A percentile compares a stretch with the other conserved stretches of the same genome.
phyloP scores from a whole-genome alignment of 1,140 invertebrate genomes.

The Aphaenogaster floridana region DNA sequence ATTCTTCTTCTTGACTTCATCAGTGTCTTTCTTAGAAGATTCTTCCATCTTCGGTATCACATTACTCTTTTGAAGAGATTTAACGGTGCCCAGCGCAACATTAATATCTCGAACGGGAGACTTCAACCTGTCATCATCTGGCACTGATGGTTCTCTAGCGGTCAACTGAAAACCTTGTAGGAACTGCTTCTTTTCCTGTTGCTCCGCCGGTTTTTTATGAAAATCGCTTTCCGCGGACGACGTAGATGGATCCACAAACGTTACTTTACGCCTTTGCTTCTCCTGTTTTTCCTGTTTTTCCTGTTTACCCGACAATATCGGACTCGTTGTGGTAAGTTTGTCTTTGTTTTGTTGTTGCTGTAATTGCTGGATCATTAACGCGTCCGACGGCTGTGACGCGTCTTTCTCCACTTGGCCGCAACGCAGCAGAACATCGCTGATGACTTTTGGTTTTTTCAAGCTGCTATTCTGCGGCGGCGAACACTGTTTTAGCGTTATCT shows the following conservation, averaged over 20 bases:
- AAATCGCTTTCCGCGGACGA: background rate
- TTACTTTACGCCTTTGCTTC: slow-evolving; percentile 80
- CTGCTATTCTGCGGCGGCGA: slow-evolving; percentile 67
- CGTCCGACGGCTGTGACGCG: background rate
- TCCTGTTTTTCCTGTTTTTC: slow-evolving; percentile 72
- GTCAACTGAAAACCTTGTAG: slow-evolving; percentile 81
- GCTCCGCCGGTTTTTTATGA: slow-evolving; percentile 72
- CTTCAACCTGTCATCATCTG: slow-evolving; percentile 16
- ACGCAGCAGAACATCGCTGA: slow-evolving; percentile 80
- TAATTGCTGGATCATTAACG: slow-evolving; percentile 56
- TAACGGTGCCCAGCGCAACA: background rate
- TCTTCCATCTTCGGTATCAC: slow-evolving; percentile 31
- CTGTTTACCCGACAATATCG: slow-evolving; percentile 54
- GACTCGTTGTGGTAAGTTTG: slow-evolving; percentile 10
- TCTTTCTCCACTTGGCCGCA: slow-evolving; percentile 71
- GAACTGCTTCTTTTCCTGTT: slow-evolving; percentile 81
- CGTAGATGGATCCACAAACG: slow-evolving; percentile 73
- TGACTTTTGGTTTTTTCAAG: slow-evolving; percentile 77
- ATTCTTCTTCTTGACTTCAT: slow-evolving; percentile 59
- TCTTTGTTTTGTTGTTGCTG: slow-evolving; percentile 53
- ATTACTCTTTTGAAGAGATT: slow-evolving; percentile 4
- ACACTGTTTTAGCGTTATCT: slow-evolving; percentile 83
- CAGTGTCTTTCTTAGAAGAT: background rate
- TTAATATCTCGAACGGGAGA: background rate
- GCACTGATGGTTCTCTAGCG: slow-evolving; percentile 58